Conservation (phyloP, 2,888 invertebrate species). For the Macrophya annulata region DNA sequence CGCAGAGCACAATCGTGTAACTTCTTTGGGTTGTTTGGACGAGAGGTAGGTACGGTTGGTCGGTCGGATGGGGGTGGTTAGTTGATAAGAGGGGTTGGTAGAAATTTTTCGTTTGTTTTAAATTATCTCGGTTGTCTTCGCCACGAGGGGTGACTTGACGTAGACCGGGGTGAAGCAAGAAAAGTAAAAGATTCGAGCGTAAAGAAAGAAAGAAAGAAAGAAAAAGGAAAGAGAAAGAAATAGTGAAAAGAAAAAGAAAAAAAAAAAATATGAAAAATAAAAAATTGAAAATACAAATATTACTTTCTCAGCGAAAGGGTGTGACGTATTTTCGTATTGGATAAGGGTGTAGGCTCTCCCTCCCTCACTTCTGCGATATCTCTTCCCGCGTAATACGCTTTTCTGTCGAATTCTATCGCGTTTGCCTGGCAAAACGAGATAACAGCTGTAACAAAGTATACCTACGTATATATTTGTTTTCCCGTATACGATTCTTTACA, state of each 20-base stretch:
- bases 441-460: conserved; percentile 47
- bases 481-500: neutral
- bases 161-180: conserved; percentile 20
- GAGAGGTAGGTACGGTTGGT: conserved; percentile 14
- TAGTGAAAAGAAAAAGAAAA: neutral
- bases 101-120: conserved; percentile 54
- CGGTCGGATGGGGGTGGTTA: conserved; percentile 32
- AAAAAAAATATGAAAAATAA: too few species aligned
- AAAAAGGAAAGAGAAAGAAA: neutral
- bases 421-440: conserved; percentile 50
- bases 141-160: conserved; percentile 45
- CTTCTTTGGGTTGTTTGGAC: conserved; percentile 50
- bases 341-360: conserved; percentile 39
- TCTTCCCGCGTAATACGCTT: conserved; percentile 33
- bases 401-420: conserved; percentile 45
- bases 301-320: conserved; percentile 21
- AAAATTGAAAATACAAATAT: conserved; percentile 40
- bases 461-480: conserved; percentile 28
- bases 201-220: neutral
- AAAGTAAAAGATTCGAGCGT: neutral
- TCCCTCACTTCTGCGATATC: conserved; percentile 9
- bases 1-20: conserved; percentile 48
- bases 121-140: conserved; percentile 49
- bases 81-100: conserved; percentile 47
- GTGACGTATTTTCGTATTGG: conserved; percentile 48